Evolutionary conservation across 2,113 vertebrate species (phyloP).

Genomic region (Opisthocomus hoazin): DNA sequence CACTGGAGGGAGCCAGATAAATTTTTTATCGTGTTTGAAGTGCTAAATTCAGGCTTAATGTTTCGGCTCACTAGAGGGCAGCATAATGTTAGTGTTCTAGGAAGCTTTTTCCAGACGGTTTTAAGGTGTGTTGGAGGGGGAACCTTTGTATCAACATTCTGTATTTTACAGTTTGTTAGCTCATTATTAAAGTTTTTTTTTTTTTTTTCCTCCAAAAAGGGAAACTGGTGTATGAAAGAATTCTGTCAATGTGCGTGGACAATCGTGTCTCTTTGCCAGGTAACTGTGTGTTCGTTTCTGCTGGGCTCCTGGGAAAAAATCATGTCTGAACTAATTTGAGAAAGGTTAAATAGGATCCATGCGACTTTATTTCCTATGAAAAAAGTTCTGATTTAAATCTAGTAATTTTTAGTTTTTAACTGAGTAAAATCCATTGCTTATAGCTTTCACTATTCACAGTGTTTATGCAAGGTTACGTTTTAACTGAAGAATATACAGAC

Average conservation of each 20-base stretch:
- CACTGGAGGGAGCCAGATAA: neutral
- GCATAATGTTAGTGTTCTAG: neutral
- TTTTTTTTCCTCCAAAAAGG: conserved; percentile 65
- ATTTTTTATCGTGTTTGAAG: fast-evolving
- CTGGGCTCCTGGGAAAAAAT: neutral
- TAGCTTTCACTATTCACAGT: neutral
- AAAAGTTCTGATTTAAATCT: neutral
- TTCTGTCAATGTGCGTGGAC: conserved; percentile 90
- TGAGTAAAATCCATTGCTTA: neutral
- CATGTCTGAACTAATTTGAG: neutral
- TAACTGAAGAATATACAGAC: neutral
- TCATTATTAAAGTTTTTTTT: neutral
- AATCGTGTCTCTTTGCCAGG: conserved; percentile 74
- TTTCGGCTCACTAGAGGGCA: conserved; percentile 62
- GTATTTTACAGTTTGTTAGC: neutral
- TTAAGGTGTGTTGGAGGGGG: neutral
- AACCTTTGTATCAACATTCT: neutral
- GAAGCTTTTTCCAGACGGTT: neutral
- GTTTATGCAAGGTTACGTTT: neutral
- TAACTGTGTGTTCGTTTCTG: conserved; percentile 26
- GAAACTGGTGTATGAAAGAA: conserved; percentile 91
- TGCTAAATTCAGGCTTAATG: neutral
- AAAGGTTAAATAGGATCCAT: neutral
- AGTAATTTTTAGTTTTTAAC: neutral
- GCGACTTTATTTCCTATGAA: neutral